Evolutionary conservation across 2,797 vertebrate species (phyloP).

Genomic region (Danio jaintianensis): DNA sequence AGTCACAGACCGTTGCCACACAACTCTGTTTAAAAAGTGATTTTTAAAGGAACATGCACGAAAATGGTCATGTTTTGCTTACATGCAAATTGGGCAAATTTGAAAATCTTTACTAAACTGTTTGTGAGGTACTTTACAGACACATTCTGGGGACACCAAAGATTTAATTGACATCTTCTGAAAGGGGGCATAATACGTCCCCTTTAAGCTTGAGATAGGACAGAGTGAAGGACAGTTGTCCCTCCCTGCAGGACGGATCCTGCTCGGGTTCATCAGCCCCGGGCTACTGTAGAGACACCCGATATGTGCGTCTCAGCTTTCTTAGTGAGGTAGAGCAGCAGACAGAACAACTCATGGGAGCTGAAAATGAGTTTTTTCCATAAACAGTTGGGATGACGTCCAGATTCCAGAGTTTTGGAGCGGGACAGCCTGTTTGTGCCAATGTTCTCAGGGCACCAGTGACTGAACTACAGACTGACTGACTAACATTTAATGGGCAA

Average conservation of each 20-base stretch:
- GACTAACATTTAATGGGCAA: neutral
- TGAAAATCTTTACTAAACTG: too few species aligned
- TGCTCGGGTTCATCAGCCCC: conserved; percentile 2
- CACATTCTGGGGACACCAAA: too few species aligned
- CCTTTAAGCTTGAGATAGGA: neutral
- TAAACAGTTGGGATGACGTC: conserved; percentile 31
- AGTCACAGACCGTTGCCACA: too few species aligned
- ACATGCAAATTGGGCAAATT: too few species aligned
- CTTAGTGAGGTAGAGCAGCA: conserved; percentile 8
- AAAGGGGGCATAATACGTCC: too few species aligned
- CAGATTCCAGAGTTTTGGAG: conserved; percentile 15
- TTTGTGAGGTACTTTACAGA: too few species aligned
- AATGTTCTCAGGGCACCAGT: neutral
- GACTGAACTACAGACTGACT: neutral
- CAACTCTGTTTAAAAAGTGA: too few species aligned
- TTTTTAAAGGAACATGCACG: too few species aligned
- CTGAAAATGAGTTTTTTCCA: conserved; percentile 23
- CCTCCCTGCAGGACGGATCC: conserved; percentile 33
- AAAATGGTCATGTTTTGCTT: too few species aligned
- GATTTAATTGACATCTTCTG: too few species aligned
- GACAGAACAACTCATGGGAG: conserved; percentile 23
- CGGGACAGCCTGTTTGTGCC: neutral
- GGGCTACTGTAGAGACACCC: conserved; percentile 11
- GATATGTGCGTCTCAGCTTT: conserved; percentile 35
- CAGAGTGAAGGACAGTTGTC: conserved; percentile 32